phyloP scores from a whole-genome alignment of 2,797 vertebrate genomes.

The Melanotaenia boesemani region DNA sequence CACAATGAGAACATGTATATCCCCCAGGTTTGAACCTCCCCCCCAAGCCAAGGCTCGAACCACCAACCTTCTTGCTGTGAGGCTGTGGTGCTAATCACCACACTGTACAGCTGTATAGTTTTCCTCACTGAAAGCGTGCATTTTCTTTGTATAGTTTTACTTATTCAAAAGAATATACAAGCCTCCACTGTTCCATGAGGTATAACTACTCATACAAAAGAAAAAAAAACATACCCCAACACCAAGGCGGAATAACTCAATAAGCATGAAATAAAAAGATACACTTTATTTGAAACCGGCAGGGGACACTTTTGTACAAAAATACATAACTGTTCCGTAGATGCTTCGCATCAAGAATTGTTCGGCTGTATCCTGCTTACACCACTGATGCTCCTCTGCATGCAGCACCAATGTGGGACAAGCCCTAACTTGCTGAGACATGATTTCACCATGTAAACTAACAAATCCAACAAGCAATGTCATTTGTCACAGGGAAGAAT shows the following conservation, averaged over 20 bases:
- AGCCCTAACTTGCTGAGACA: constrained; percentile 53
- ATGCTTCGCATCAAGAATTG: constrained; percentile 66
- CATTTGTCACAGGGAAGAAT: constrained; percentile 70
- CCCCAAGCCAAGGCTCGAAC: too few relatives aligned
- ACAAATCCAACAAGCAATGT: constrained; percentile 71
- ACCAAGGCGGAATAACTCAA: constrained; percentile 53
- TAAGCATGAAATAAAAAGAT: constrained; percentile 80
- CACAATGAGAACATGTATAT: too few relatives aligned
- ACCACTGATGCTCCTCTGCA: constrained; percentile 60
- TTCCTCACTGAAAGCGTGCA: too few relatives aligned
- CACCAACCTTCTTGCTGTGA: too few relatives aligned
- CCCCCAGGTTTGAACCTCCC: too few relatives aligned
- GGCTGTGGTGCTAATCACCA: too few relatives aligned
- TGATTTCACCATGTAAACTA: constrained; percentile 65
- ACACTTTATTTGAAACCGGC: constrained; percentile 82
- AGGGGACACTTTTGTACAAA: constrained; percentile 82
- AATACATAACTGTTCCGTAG: constrained; percentile 76
- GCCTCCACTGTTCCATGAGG: too few relatives aligned
- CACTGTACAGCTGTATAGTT: too few relatives aligned
- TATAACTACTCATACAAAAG: too few relatives aligned
- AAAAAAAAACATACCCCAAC: not conserved
- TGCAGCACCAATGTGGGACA: constrained; percentile 63
- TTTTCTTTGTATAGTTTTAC: not conserved
- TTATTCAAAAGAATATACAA: not conserved
- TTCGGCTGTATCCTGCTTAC: constrained; percentile 65